Evolutionary conservation across 2,888 invertebrate species (phyloP).

Genomic region (Apeira syringaria): DNA sequence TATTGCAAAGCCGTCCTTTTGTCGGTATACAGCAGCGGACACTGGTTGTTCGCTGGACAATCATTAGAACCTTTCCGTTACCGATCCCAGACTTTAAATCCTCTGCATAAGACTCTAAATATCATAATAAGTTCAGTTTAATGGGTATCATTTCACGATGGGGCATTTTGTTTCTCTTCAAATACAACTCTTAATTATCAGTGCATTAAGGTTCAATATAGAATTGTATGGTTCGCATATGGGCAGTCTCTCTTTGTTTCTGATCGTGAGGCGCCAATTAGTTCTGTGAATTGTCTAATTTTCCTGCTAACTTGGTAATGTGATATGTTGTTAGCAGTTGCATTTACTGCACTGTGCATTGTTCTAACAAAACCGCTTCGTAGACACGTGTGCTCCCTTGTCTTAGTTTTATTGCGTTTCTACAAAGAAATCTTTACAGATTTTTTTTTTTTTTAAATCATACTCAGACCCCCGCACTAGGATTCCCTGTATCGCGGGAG

Average conservation of each 20-base stretch:
- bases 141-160: not conserved
- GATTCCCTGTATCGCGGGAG: too few relatives aligned
- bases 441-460: too few relatives aligned
- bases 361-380: not conserved
- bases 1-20: conserved; percentile 25
- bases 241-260: conserved; percentile 4
- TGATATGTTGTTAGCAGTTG: conserved; percentile 10
- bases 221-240: not conserved
- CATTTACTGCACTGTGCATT: not conserved
- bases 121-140: not conserved
- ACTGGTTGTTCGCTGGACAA: conserved; percentile 20
- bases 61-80: conserved; percentile 18
- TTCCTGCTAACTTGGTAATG: conserved; percentile 15
- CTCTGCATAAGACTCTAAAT: conserved; percentile 9
- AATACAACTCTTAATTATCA: too few relatives aligned
- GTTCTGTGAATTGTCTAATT: conserved; percentile 25
- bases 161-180: too few relatives aligned
- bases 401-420: too few relatives aligned
- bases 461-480: too few relatives aligned
- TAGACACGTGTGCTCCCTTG: not conserved
- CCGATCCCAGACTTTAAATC: conserved; percentile 2
- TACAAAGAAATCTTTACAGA: too few relatives aligned
- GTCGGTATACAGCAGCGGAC: conserved; percentile 18
- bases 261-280: conserved; percentile 24
- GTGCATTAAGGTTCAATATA: not conserved